These are phyloP conservation scores for Cliona cf. orientalis DNA, from an alignment of 37 sponge, comb jelly and placozoan genomes.

Conservation along the genomic window DNA sequence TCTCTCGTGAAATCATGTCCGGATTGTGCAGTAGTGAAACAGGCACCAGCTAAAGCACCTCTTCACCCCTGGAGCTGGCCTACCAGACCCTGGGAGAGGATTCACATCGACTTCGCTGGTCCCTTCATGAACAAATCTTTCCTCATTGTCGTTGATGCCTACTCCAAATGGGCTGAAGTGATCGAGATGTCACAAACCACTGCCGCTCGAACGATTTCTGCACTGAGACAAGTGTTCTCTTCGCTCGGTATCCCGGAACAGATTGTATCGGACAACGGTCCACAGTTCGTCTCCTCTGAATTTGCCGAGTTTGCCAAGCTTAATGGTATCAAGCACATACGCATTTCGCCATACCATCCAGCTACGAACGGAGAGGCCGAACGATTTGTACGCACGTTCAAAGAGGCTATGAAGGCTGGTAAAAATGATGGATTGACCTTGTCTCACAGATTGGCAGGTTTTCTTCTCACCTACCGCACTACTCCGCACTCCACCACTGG, in stretches of 20 bases:
- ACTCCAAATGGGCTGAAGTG: no score
- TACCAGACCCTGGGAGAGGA: not conserved
- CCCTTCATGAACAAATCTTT: not conserved
- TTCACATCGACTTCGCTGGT: constrained; percentile 3
- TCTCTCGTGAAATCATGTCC: no score
- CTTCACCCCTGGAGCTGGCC: constrained; percentile 11
- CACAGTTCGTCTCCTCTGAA: constrained; percentile 9
- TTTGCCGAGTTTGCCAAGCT: not conserved
- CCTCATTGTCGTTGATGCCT: constrained; percentile 14
- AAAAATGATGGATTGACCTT: not conserved
- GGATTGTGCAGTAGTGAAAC: no score
- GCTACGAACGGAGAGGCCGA: constrained; percentile 26
- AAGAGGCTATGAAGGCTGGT: no score
- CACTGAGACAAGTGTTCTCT: constrained; percentile 7
- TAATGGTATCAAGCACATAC: constrained; percentile 30
- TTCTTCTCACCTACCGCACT: constrained; percentile 5
- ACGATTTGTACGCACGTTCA: constrained; percentile 7
- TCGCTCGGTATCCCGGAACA: not conserved
- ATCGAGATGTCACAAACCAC: constrained; percentile 1
- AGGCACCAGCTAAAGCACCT: constrained; percentile 1
- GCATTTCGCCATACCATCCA: constrained; percentile 11
- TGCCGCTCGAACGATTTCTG: constrained; percentile 3
- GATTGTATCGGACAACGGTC: constrained; percentile 22
- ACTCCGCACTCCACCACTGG: constrained; percentile 3
- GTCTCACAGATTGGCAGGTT: constrained; percentile 5